phyloP scores from a whole-genome alignment of 2,888 invertebrate species.

The Drosophila mayaguana region DNA sequence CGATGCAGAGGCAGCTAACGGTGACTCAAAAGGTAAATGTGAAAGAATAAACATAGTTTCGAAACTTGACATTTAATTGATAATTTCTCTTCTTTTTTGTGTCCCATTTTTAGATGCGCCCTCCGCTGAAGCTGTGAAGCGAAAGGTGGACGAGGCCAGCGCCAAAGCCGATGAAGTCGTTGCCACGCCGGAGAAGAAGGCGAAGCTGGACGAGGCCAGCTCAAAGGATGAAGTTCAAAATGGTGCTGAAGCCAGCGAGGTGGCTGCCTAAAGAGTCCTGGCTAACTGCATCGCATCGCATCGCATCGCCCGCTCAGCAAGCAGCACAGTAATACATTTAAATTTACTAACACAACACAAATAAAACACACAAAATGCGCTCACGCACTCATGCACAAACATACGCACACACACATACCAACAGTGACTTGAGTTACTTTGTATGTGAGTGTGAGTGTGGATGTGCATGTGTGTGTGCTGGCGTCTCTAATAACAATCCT shows the following conservation, averaged over 20 bases:
- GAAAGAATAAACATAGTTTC: background rate
- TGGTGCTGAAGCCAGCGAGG: conserved; percentile 85
- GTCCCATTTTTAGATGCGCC: conserved; percentile 76
- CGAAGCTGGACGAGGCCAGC: conserved; percentile 84
- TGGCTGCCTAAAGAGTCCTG: conserved; percentile 83
- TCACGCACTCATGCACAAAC: conserved; percentile 25
- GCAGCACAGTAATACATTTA: conserved; percentile 68
- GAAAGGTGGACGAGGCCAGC: conserved; percentile 83
- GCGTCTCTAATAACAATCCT: conserved; percentile 68
- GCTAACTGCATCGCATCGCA: conserved; percentile 18
- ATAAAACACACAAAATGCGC: conserved; percentile 43
- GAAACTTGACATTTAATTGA: conserved; percentile 23
- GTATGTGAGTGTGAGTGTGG: conserved; percentile 18
- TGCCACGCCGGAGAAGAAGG: conserved; percentile 85
- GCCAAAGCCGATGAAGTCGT: conserved; percentile 83
- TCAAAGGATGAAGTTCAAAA: conserved; percentile 85
- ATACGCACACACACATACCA: conserved; percentile 6
- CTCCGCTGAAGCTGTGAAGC: conserved; percentile 84
- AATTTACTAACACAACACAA: conserved; percentile 62
- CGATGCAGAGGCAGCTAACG: conserved; percentile 78
- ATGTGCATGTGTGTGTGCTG: conserved; percentile 15
- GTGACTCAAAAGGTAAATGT: conserved; percentile 83
- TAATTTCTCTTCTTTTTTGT: background rate
- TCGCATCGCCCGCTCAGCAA: conserved; percentile 26
- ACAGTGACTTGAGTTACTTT: background rate